Evolutionary conservation across 2,888 invertebrate species (phyloP).

Genomic region (Pterostichus madidus): DNA sequence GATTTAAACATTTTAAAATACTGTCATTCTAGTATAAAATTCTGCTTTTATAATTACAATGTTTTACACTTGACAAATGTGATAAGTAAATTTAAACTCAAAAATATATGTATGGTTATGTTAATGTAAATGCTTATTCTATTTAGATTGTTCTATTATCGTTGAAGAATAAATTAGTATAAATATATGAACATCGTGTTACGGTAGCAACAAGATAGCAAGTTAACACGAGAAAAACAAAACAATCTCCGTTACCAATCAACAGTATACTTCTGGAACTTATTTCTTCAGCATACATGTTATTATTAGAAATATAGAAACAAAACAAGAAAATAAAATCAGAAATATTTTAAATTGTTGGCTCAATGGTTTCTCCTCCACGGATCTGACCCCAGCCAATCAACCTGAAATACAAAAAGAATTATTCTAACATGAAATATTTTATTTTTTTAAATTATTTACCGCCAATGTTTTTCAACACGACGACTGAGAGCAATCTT

Average conservation of each 20-base stretch:
- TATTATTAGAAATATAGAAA: conserved; percentile 8
- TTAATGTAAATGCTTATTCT: neutral
- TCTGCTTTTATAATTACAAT: conserved; percentile 34
- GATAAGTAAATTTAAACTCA: conserved; percentile 13
- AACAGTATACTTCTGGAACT: conserved; percentile 4
- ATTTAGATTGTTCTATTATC: neutral
- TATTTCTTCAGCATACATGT: neutral
- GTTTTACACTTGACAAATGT: conserved; percentile 20
- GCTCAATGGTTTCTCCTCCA: conserved; percentile 97
- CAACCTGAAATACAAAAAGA: conserved; percentile 82
- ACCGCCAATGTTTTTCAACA: conserved; percentile 99
- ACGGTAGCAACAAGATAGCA: neutral
- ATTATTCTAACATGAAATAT: neutral
- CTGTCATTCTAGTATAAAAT: conserved; percentile 50
- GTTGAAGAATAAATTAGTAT: conserved; percentile 9
- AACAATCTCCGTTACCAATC: conserved; percentile 15
- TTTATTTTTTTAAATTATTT: conserved; percentile 71
- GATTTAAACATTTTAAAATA: neutral
- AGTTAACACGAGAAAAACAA: neutral
- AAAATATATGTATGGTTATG: neutral
- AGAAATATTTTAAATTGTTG: conserved; percentile 74
- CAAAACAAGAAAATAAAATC: conserved; percentile 59
- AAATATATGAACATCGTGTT: conserved; percentile 10
- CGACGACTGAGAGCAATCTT: conserved; percentile 99
- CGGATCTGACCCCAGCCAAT: conserved; percentile 99